A percentile compares a stretch with the other conserved stretches of the same genome.
Conservation (phyloP, 2,113 vertebrate genomes). For the Catagonus wagneri region DNA sequence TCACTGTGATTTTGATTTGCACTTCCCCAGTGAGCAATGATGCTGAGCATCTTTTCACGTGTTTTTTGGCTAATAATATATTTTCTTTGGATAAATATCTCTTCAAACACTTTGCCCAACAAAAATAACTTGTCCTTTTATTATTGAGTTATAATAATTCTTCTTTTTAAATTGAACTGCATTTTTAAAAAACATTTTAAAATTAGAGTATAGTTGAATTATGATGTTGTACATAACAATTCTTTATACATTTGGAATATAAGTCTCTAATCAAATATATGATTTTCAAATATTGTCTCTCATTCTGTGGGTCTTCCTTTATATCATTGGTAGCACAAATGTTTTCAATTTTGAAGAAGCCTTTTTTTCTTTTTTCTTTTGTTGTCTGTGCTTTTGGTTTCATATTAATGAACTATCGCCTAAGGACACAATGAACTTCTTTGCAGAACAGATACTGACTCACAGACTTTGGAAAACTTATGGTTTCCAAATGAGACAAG, state of each 20-base stretch:
- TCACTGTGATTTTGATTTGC: background rate
- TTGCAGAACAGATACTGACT: no score
- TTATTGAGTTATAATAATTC: background rate
- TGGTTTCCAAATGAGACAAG: no score
- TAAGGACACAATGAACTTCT: no score
- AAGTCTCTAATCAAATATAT: background rate
- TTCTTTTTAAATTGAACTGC: no score
- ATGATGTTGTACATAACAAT: no score
- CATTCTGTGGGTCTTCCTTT: background rate
- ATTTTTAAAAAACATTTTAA: no score
- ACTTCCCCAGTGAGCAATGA: background rate
- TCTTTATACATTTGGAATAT: background rate
- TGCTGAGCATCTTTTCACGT: background rate
- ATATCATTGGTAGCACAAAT: no score
- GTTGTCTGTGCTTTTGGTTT: background rate
- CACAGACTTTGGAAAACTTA: no score
- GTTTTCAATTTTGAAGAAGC: no score
- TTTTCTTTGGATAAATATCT: background rate
- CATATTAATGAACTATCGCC: no score
- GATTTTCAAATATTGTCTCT: background rate
- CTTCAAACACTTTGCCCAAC: background rate
- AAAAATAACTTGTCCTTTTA: background rate
- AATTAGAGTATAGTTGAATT: no score
- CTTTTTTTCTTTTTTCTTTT: background rate
- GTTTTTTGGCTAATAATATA: background rate